Base-by-base conservation (phyloP, 2,888 invertebrate species). In the Reticulitermes lucifugus region DNA sequence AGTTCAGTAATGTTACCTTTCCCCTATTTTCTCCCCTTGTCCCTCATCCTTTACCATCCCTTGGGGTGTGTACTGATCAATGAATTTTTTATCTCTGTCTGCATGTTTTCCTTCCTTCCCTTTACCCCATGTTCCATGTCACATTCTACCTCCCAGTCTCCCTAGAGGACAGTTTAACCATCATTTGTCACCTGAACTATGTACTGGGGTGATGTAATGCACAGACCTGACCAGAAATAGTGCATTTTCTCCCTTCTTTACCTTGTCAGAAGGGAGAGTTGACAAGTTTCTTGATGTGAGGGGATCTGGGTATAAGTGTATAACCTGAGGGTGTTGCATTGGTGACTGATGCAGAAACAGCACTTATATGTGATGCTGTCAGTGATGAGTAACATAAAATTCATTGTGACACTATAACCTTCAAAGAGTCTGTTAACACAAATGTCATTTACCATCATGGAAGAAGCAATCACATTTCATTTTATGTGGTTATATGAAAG, bases 81-180 rank as follows among this genome's bases (percentile, higher is more conserved):
- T 79, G 46, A 79, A 79, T 79, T 79, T 79, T 79, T 79, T 46
- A 77, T 77, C 77, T 43, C 77, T 41, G 35, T 75, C 41, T 75
- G 35, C 51, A 25, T 79, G 79, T 25, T n/a, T 43, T 51, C 79
- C 51, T 14, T 51, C 55, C 55, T 46, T 77, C 77, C 51, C 35
- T 29, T 46, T 25, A 59, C 79, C 79, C 51, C 79, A 46, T 43
- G 77, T 46, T 41, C 12, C 46, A 46, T 12, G 46, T 12, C 41
- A 35, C 77, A 46, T 43, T 21, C 18, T 46, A n/a, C 46, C 43
- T n/a, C 46, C 46, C n/a, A 18, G n/a, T 77, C 21, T 29, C 79
- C 59, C 79, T 51, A 59, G 79, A 59, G 79, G 35, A 79, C 59
- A 59, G 79, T 79, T 79, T 79, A 59, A 29, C 79, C 59, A 35